phyloP scores from a whole-genome alignment of 2,797 vertebrate genomes.

The Esox masquinongy region DNA sequence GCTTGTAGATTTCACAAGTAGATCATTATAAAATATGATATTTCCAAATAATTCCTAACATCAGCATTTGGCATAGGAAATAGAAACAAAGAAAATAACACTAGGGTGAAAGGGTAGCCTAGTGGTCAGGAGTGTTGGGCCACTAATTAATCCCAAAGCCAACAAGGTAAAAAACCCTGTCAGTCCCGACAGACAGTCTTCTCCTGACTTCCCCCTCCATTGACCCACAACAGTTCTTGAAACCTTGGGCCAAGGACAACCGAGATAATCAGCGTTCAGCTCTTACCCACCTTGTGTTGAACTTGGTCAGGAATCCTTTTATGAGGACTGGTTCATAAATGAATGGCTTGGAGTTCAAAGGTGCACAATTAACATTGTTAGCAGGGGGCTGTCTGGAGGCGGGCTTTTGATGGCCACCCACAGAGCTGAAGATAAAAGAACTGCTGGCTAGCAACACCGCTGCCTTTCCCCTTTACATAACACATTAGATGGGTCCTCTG shows the following conservation, averaged over 20 bases:
- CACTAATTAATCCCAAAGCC: too few species aligned
- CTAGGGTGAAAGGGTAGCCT: too few species aligned
- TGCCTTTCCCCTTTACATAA: background rate
- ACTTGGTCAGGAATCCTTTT: background rate
- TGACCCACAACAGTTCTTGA: background rate
- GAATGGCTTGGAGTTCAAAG: background rate
- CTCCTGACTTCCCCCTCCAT: background rate
- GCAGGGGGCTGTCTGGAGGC: background rate
- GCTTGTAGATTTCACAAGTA: too few species aligned
- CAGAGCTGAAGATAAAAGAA: background rate
- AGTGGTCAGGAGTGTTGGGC: too few species aligned
- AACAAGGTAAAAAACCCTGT: too few species aligned
- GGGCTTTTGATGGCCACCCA: background rate
- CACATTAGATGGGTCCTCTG: background rate
- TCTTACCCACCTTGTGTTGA: background rate
- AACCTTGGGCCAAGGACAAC: background rate
- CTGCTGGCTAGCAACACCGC: background rate
- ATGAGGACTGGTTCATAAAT: slow-evolving; percentile 3
- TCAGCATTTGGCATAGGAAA: too few species aligned
- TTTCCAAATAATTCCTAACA: background rate
- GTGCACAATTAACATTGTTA: slow-evolving; percentile 7
- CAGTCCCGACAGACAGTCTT: too few species aligned
- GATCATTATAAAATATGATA: too few species aligned
- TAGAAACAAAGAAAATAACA: too few species aligned
- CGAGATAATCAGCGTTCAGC: background rate